These are phyloP conservation scores for Alviniconcha strummeri DNA, from an alignment of 2,888 invertebrate genomes.

Conservation along the genomic window DNA sequence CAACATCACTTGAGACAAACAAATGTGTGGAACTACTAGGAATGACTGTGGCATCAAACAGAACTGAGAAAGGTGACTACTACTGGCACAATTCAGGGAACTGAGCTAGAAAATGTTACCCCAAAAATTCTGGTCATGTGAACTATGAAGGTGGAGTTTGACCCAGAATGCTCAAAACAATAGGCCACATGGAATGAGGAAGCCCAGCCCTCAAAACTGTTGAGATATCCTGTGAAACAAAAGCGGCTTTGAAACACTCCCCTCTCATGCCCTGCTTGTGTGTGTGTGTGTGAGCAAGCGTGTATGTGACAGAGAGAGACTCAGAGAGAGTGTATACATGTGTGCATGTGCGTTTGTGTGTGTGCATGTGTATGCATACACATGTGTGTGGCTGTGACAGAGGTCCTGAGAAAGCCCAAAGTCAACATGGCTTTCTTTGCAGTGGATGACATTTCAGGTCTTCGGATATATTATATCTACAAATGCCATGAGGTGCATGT, in stretches of 20 bases:
- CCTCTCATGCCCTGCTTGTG: background rate
- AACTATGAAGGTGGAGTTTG: background rate
- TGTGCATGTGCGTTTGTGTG: background rate
- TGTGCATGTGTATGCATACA: background rate
- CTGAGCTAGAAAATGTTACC: too few relatives aligned
- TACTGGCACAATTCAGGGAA: too few relatives aligned
- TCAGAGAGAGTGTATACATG: background rate
- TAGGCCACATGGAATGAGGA: background rate
- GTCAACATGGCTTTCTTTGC: too few relatives aligned
- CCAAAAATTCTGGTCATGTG: too few relatives aligned
- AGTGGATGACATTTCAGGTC: too few relatives aligned
- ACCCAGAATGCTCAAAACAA: background rate
- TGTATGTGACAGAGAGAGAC: background rate
- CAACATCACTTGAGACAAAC: too few relatives aligned
- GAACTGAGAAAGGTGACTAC: too few relatives aligned
- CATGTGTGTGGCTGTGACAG: background rate
- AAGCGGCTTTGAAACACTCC: background rate
- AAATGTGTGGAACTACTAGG: too few relatives aligned
- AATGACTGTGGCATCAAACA: too few relatives aligned
- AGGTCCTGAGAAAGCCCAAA: too few relatives aligned
- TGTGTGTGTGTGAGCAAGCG: background rate
- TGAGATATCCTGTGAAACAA: background rate
- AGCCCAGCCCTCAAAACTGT: background rate
- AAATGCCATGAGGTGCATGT: too few relatives aligned
- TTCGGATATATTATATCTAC: too few relatives aligned